phyloP scores from a whole-genome alignment of 2,797 vertebrate genomes.

The Pyrocephalus nanus region DNA sequence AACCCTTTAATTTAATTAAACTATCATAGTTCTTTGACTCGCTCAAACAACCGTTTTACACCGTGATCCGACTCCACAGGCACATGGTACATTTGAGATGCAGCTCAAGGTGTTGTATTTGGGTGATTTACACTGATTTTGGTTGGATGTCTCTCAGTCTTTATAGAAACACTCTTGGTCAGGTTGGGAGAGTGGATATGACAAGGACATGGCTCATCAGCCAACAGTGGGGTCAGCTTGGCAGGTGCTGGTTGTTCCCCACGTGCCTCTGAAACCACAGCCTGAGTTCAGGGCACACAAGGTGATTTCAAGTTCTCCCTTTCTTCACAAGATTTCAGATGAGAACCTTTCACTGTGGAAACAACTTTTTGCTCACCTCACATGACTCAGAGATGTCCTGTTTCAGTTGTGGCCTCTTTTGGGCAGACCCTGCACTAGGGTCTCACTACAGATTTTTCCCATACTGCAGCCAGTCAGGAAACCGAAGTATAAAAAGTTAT shows the following conservation, averaged over 20 bases:
- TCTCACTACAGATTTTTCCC: not conserved
- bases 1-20: not conserved
- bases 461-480: not conserved
- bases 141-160: not conserved
- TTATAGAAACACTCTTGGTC: rapidly evolving
- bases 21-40: not conserved
- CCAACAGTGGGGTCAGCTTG: not conserved
- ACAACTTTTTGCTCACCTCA: not conserved
- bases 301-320: not conserved
- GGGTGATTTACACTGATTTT: not conserved
- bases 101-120: not conserved
- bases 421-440: not conserved
- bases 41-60: not conserved
- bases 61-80: not conserved
- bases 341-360: not conserved
- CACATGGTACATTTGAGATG: not conserved
- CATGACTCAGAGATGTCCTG: not conserved
- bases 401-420: not conserved
- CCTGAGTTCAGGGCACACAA: rapidly evolving
- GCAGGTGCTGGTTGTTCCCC: not conserved
- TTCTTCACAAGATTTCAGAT: not conserved
- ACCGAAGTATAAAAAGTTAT: not conserved
- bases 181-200: not conserved
- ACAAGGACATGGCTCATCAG: rapidly evolving
- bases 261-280: not conserved